A percentile compares a stretch with the other conserved stretches of the same genome.
Conservation (phyloP, 2,113 vertebrate species). For the Siphamia tubifer region DNA sequence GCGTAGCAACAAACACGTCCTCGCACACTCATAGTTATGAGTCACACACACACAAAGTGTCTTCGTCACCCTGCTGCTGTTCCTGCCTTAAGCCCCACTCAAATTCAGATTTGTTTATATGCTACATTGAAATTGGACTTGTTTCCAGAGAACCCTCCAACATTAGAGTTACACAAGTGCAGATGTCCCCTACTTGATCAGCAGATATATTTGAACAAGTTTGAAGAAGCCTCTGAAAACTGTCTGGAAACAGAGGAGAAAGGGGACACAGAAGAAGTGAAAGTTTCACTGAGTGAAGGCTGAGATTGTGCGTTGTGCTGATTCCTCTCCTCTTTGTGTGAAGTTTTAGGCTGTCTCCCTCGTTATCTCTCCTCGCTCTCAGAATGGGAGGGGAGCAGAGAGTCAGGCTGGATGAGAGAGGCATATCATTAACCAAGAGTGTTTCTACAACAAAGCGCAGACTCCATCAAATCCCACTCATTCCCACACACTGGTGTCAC, state of each 20-base stretch:
- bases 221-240: constrained; percentile 46
- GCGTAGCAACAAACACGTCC: not conserved
- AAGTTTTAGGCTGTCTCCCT: constrained; percentile 64
- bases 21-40: constrained; percentile 15
- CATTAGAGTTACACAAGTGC: constrained; percentile 32
- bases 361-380: constrained; percentile 60
- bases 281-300: constrained; percentile 51
- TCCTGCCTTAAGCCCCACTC: constrained; percentile 26
- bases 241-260: constrained; percentile 22
- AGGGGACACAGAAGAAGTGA: constrained; percentile 31
- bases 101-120: constrained; percentile 43
- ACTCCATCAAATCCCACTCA: constrained; percentile 63
- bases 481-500: constrained; percentile 59
- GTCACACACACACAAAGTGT: constrained; percentile 32
- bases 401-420: constrained; percentile 58
- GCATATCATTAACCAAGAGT: constrained; percentile 68
- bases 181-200: constrained; percentile 56
- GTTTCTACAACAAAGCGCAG: constrained; percentile 69
- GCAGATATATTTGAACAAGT: constrained; percentile 47
- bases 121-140: constrained; percentile 35
- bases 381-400: constrained; percentile 35
- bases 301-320: constrained; percentile 43
- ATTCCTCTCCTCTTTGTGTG: constrained; percentile 53
- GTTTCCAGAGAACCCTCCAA: constrained; percentile 24
- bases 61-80: constrained; percentile 16